These are phyloP conservation scores for Spialia ferax DNA, from an alignment of 2,888 invertebrate genomes.

Conservation along the genomic window DNA sequence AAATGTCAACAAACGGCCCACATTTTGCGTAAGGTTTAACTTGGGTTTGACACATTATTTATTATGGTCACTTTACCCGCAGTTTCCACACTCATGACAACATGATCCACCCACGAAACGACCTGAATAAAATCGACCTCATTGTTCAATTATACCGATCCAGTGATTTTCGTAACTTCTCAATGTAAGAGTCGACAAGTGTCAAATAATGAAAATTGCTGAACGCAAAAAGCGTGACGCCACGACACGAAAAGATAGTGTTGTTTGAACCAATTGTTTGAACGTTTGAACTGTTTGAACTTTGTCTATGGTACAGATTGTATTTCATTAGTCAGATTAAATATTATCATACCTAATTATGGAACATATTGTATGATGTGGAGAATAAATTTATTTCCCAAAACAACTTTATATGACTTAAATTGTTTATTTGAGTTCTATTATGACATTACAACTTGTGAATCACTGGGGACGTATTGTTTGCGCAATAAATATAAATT, in stretches of 20 bases:
- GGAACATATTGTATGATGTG: too few relatives aligned
- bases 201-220: constrained; percentile 36
- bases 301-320: constrained; percentile 18
- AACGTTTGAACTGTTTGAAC: too few relatives aligned
- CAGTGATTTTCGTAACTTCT: constrained; percentile 53
- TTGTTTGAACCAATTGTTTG: too few relatives aligned
- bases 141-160: constrained; percentile 51
- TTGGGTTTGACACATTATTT: constrained; percentile 9
- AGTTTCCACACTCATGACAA: constrained; percentile 44
- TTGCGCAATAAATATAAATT: constrained; percentile 42
- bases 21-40: constrained; percentile 30
- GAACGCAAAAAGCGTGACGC: too few relatives aligned
- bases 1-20: not conserved
- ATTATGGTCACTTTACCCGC: not conserved
- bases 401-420: not conserved
- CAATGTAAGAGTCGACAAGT: constrained; percentile 49
- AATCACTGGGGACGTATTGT: constrained; percentile 39
- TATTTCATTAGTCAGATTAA: too few relatives aligned
- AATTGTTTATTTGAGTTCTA: constrained; percentile 23
- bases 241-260: too few relatives aligned
- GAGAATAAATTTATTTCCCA: too few relatives aligned
- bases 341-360: too few relatives aligned
- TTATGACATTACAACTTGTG: constrained; percentile 34
- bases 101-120: constrained; percentile 55
- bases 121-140: constrained; percentile 58